These are phyloP conservation scores for Bolinopsis microptera DNA, from an alignment of 37 sponge, comb jelly and placozoan genomes.

Conservation along the genomic window DNA sequence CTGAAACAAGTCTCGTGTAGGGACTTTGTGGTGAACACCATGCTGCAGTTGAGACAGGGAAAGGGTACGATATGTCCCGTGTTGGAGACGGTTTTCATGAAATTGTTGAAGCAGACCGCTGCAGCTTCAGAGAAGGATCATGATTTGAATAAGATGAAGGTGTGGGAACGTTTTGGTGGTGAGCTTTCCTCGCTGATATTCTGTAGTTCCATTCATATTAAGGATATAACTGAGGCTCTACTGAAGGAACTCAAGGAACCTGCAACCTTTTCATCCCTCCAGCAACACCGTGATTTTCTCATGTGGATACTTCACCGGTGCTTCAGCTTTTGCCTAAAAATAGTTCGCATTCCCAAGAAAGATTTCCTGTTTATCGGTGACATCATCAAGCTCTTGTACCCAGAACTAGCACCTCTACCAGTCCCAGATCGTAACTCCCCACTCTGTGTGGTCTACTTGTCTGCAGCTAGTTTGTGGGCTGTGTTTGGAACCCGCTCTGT, in stretches of 20 bases:
- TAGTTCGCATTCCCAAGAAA: conserved; percentile 18
- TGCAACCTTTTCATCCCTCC: conserved; percentile 12
- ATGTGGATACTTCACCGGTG: conserved; percentile 38
- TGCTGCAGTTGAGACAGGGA: conserved; percentile 22
- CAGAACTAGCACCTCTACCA: conserved; percentile 9
- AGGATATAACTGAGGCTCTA: not conserved
- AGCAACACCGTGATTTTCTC: conserved; percentile 39
- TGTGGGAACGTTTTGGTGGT: not conserved
- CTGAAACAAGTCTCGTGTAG: not conserved
- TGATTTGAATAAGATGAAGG: not conserved
- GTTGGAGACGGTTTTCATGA: not conserved
- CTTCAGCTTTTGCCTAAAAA: conserved; percentile 28
- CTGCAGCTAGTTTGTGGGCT: conserved; percentile 36
- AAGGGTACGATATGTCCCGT: conserved; percentile 55
- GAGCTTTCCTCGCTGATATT: conserved; percentile 35
- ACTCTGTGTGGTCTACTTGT: not conserved
- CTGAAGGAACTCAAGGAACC: conserved; percentile 22
- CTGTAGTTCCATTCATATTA: not conserved
- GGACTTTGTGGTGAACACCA: conserved; percentile 59
- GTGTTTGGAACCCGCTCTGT: conserved; percentile 25
- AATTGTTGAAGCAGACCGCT: conserved; percentile 33
- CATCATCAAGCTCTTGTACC: conserved; percentile 48
- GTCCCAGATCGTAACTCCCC: conserved; percentile 52
- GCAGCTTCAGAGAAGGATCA: not conserved
- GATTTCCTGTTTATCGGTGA: conserved; percentile 33